These are phyloP conservation scores for Ochlodes sylvanus DNA, from an alignment of 2,888 invertebrate genomes.

Conservation along the genomic window DNA sequence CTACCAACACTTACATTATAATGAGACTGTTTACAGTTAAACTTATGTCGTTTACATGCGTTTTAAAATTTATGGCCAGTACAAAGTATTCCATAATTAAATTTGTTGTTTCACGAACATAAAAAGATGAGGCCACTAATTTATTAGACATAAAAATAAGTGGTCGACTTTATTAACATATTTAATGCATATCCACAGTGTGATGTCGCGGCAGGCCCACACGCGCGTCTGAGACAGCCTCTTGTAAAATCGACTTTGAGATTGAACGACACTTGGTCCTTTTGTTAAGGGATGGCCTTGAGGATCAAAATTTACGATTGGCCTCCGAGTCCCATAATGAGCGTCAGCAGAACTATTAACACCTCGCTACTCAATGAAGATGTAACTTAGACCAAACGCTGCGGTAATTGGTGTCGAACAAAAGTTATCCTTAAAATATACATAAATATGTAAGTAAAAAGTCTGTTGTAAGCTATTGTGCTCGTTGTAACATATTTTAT, in stretches of 20 bases:
- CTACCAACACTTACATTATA: not conserved
- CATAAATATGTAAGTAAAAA: too few relatives aligned
- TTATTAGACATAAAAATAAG: constrained; percentile 23
- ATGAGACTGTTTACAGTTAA: constrained; percentile 2
- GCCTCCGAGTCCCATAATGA: constrained; percentile 68
- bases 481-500: too few relatives aligned
- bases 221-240: constrained; percentile 77
- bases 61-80: constrained; percentile 1
- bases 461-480: too few relatives aligned
- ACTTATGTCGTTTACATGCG: constrained; percentile 1
- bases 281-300: constrained; percentile 76
- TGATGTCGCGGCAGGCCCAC: constrained; percentile 64
- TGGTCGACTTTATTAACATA: constrained; percentile 19
- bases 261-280: constrained; percentile 74
- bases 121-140: constrained; percentile 12
- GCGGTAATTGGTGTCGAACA: constrained; percentile 17
- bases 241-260: constrained; percentile 81
- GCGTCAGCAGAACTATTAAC: constrained; percentile 79
- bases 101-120: constrained; percentile 4
- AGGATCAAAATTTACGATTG: constrained; percentile 78
- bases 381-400: constrained; percentile 46
- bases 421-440: constrained; percentile 4
- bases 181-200: constrained; percentile 53
- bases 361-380: constrained; percentile 77
- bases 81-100: constrained; percentile 18